These are phyloP conservation scores for Schizopygopsis pylzovi DNA, from an alignment of 2,797 vertebrate species.

Conservation along the genomic window DNA sequence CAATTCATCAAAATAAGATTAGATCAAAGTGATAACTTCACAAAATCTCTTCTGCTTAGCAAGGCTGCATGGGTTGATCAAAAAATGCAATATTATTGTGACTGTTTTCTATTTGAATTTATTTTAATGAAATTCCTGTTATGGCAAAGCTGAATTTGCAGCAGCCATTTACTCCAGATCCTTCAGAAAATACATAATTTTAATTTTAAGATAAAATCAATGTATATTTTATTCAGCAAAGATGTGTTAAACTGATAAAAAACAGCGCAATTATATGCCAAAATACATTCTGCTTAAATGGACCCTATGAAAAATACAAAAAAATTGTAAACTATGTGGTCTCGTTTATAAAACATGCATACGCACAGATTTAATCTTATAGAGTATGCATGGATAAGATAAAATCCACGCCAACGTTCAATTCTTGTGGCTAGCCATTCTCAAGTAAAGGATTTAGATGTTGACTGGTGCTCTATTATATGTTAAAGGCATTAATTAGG, in stretches of 20 bases:
- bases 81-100: background rate
- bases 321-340: background rate
- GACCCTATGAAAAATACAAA: background rate
- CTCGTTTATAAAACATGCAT: background rate
- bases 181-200: background rate
- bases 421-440: background rate
- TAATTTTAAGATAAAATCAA: too few relatives aligned
- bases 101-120: background rate
- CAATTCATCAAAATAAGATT: background rate
- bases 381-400: background rate
- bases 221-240: too few relatives aligned
- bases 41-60: background rate
- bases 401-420: background rate
- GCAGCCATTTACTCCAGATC: background rate
- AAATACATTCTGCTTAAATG: background rate
- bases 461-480: background rate
- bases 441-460: background rate
- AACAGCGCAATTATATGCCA: background rate
- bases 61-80: background rate
- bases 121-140: background rate
- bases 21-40: too few relatives aligned
- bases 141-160: background rate
- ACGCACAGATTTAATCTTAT: background rate
- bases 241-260: background rate
- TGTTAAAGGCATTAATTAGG: background rate